These are phyloP conservation scores for Drosophila colorata DNA, from an alignment of 2,888 invertebrate genomes.

Conservation along the genomic window DNA sequence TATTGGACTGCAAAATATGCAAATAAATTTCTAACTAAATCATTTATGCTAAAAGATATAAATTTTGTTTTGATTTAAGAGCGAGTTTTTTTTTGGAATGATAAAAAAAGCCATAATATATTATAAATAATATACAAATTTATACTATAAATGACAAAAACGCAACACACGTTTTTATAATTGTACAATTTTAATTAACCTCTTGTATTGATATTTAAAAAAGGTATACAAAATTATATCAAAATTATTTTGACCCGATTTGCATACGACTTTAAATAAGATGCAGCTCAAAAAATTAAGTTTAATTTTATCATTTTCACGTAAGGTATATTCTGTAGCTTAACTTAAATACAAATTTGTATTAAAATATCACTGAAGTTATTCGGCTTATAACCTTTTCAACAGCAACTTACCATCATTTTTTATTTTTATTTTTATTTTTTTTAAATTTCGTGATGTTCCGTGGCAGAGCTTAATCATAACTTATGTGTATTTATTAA, in stretches of 20 bases:
- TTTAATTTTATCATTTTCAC: not conserved
- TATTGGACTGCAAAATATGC: constrained; percentile 1
- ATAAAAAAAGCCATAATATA: no score
- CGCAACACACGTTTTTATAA: no score
- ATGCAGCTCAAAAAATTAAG: not conserved
- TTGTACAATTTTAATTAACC: no score
- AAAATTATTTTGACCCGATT: no score
- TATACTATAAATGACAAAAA: not conserved
- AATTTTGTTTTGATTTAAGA: not conserved
- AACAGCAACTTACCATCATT: constrained; percentile 6
- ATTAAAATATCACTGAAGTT: not conserved
- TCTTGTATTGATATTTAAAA: no score
- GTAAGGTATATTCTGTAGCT: not conserved
- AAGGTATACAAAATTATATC: no score
- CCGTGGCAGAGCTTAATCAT: constrained; percentile 44
- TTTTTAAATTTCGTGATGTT: constrained; percentile 7
- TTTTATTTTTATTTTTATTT: no score
- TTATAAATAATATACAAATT: not conserved
- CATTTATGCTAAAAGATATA: not conserved
- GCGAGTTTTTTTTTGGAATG: not conserved
- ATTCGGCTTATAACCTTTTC: constrained; percentile 1
- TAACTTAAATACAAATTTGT: not conserved
- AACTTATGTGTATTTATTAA: constrained; percentile 68
- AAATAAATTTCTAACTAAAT: constrained; percentile 18
- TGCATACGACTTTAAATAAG: no score